Percentiles rank a stretch among this genome's conserved stretches.
Conservation (phyloP, 2,888 invertebrate genomes). For the Acanthoscelides obtectus region DNA sequence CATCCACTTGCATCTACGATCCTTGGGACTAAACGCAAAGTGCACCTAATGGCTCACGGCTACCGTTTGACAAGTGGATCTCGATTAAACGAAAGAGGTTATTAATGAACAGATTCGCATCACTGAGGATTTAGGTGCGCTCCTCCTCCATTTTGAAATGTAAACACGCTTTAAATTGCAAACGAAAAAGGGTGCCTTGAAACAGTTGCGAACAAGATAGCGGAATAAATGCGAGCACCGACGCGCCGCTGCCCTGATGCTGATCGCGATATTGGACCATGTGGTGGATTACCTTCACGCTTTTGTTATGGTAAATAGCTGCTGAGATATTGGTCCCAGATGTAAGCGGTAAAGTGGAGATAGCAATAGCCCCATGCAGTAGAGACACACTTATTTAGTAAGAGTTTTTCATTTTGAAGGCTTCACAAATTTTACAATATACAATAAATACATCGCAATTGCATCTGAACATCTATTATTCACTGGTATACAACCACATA, state of each 20-base stretch:
- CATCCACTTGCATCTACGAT: background rate
- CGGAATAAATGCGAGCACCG: background rate
- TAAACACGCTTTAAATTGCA: conserved; percentile 20
- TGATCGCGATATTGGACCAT: background rate
- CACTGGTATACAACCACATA: too few relatives aligned
- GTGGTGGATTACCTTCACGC: background rate
- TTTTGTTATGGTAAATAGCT: background rate
- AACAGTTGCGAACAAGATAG: background rate
- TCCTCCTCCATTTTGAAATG: conserved; percentile 30
- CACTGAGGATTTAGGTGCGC: conserved; percentile 28
- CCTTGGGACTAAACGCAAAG: conserved; percentile 1
- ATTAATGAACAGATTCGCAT: conserved; percentile 34
- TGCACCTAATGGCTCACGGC: conserved; percentile 36
- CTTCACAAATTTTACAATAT: too few relatives aligned
- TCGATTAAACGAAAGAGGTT: conserved; percentile 38
- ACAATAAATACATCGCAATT: too few relatives aligned
- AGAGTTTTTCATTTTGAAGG: too few relatives aligned
- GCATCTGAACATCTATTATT: too few relatives aligned
- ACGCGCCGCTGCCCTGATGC: background rate
- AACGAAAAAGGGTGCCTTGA: background rate
- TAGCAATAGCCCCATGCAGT: background rate
- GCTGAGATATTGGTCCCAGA: background rate
- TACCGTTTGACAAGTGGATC: conserved; percentile 37
- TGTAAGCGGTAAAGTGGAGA: background rate
- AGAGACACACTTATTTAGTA: too few relatives aligned